Base-by-base conservation (phyloP, 2,113 vertebrate species). In the Todiramphus chloris region DNA sequence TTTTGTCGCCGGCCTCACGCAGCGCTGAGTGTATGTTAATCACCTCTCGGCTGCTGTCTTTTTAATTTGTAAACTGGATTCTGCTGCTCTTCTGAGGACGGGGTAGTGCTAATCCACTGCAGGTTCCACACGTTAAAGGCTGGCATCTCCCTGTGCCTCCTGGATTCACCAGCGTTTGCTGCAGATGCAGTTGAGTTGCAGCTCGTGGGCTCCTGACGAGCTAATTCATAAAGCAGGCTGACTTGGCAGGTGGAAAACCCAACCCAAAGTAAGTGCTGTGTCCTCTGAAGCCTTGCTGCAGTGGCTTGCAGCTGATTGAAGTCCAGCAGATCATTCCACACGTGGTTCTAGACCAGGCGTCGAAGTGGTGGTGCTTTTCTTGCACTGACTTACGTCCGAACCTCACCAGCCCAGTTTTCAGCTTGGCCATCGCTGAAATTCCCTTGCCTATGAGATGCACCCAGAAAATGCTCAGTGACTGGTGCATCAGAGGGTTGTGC, bases 241-340 rank as follows among this genome's bases (percentile, higher is more conserved):
- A 21, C 8, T 51, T 35, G 18, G 27, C 44, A 70, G 33, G 67
- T 28, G 78, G 58, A 55, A 74, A 88, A 23, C 6, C 10, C n/a
- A n/a, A 15, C 5, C 13, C 25, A 28, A 28, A 44, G 10, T 6
- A 13, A 31, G 23, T 0, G 2, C 27, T 35, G 1, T 0, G 0
- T 62, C 27, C 77, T 23, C 11, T 44, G 27, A 28, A 51, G 15
- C 44, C 44, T 58, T 21, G 4, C 10, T 30, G 17, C 39, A 18
- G 63, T 10, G 25, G 7, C 5, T n/a, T 53, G 28, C 21, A 31
- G 18, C 2, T 60, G 63, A 14, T 8, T 51, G 76, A 76, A 66
- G 48, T 19, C 39, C 63, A 35, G n/a, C 59, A 53, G 55, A 13
- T 69, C 50, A 5, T 89, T 51, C 18, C n/a, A 23, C 0, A 0